A percentile compares a stretch with the other conserved stretches of the same genome.
Conservation (phyloP, 2,113 vertebrate species). For the Hyperoodon ampullatus region DNA sequence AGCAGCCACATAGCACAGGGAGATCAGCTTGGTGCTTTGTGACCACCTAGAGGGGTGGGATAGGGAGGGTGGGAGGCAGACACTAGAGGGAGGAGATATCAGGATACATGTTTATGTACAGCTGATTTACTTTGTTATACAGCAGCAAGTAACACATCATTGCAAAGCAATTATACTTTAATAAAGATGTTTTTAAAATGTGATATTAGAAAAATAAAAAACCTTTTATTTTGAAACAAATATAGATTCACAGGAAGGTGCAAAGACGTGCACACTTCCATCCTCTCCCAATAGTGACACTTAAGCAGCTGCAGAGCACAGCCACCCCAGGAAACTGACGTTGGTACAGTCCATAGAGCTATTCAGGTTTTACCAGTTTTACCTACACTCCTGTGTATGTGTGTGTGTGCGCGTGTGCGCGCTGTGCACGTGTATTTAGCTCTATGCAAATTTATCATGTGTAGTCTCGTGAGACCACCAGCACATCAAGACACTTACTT, state of each 20-base stretch:
- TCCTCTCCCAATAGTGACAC: background rate
- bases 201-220: background rate
- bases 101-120: too few relatives aligned
- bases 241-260: background rate
- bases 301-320: background rate
- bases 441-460: too few relatives aligned
- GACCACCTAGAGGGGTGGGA: too few relatives aligned
- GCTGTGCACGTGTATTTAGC: background rate
- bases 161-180: too few relatives aligned
- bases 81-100: too few relatives aligned
- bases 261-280: background rate
- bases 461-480: background rate
- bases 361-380: background rate
- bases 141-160: too few relatives aligned
- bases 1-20: too few relatives aligned
- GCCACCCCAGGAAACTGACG: background rate
- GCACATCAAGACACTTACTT: background rate
- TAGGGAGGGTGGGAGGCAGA: too few relatives aligned
- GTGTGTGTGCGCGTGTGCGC: rapidly evolving
- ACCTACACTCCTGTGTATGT: background rate
- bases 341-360: too few relatives aligned
- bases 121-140: too few relatives aligned
- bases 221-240: background rate
- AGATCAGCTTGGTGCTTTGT: too few relatives aligned
- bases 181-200: too few relatives aligned